Evolutionary conservation across 2,113 vertebrate species (phyloP), one percentile per base, ranked within the genome.

Genomic region (Phrynocephalus versicolor): DNA sequence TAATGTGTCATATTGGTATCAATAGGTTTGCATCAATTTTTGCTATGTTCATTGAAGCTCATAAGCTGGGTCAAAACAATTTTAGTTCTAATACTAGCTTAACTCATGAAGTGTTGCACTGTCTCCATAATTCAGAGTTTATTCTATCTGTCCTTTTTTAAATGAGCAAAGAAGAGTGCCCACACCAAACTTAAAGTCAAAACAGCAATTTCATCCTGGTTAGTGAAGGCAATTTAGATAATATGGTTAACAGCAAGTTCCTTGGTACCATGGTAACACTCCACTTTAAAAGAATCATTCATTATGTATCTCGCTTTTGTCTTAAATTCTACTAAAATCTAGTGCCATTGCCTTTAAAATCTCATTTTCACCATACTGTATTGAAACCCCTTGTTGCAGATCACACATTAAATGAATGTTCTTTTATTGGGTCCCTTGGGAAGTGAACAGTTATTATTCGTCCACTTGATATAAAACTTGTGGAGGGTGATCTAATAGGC

Each of bases 11-110:
- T 60, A 82, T 30, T 25, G 64, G 25, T 41, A 79, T 30, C 14
- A 39, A 23, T 3, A 60, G 23, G 25, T 79, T 65, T 60, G 30
- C 15, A 27, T n/a, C 35, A 14, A 65, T 79, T 62, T 79, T 25
- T 64, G 45, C 1, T 23, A 77, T 88, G 37, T 18, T n/a, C 84
- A 80, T 90, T 91, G 79, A 88, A 84, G 69, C 33, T 65, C 4
- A 83, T 93, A 89, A 85, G 62, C 75, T 83, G 83, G 88, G 89
- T 93, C 89, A 89, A 67, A 84, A 81, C 67, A 87, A 84, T 89
- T 78, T 87, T 84, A 69, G 87, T 37, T n/a, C 51, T 83, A 64
- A 58, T 91, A 88, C 89, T 82, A 85, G 85, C 79, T 91, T 90
- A 76, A 77, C 85, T 93, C 89, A 92, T 88, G 45, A 51, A 85